Evolutionary conservation across 1,140 invertebrate genomes (phyloP).

Genomic region (Penaeus japonicus): DNA sequence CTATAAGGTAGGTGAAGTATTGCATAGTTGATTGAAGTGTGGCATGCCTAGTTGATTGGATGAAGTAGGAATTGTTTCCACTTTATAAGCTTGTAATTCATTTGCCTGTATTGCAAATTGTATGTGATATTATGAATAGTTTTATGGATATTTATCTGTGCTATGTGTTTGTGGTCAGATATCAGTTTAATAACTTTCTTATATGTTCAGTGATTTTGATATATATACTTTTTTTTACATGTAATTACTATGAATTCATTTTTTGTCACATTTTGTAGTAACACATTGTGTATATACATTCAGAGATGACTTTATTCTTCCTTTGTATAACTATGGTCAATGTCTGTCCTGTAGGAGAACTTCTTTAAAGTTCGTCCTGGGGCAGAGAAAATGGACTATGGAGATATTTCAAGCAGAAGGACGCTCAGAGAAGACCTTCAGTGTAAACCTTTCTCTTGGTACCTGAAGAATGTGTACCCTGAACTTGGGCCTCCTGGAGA

Average conservation of each 20-base stretch:
- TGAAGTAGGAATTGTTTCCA: not conserved
- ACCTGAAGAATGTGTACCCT: conserved; percentile 90
- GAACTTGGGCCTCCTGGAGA: conserved; percentile 69
- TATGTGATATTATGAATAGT: not conserved
- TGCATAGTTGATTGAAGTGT: conserved; percentile 39
- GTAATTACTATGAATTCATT: not conserved
- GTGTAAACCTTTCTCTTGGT: conserved; percentile 94
- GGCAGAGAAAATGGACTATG: conserved; percentile 73
- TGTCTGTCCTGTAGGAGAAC: conserved; percentile 71
- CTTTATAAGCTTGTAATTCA: not conserved
- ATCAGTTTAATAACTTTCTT: not conserved
- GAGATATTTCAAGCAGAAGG: conserved; percentile 80
- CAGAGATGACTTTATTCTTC: not conserved
- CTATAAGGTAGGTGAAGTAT: conserved; percentile 71
- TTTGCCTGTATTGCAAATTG: not conserved
- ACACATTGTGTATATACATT: not conserved
- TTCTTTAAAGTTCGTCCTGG: conserved; percentile 77
- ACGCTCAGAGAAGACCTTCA: conserved; percentile 75
- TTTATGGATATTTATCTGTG: not conserved
- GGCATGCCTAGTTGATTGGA: not conserved
- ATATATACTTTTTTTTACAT: not conserved
- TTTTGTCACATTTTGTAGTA: not conserved
- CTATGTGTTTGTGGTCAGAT: not conserved
- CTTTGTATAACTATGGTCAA: not conserved
- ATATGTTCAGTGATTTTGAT: not conserved